Base-by-base conservation (phyloP, 2,113 vertebrate species). In the Brachypodius melanocephalos region DNA sequence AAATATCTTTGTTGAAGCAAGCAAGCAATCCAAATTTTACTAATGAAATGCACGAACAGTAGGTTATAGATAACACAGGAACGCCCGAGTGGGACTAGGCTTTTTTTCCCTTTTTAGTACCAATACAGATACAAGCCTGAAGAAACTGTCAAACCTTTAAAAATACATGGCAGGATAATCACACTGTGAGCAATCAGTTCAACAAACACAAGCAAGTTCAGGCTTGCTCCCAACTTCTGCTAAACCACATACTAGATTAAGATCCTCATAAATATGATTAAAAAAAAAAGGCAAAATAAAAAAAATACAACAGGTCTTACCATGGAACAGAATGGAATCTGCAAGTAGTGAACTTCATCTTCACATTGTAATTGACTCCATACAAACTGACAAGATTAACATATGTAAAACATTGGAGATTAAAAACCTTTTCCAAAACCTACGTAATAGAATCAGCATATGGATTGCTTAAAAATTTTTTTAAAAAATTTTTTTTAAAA, bases 161-260 rank as follows among this genome's bases (percentile, higher is more conserved):
- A 78, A 74, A 13, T 8, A 16, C 5, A 22, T 14, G 13, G 48
- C 22, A 86, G 78, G 48, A 59, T 42, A 89, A 72, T 36, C 66
- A 58, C 34, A 55, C 49, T 69, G 48, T 11, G 69, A 90, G 65
- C 71, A 85, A 73, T n/a, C n/a, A 62, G n/a, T 66, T 79, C n/a
- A 66, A 49, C 58, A 85, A 66, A 62, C 18, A 67, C 8, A 40
- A 80, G 28, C 89, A 96, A 73, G 92, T 61, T 79, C 54, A 85
- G 73, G 40, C 89, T 62, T 88, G 92, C 17, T 84, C 57, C 14
- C 52, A 65, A 22, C 57, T 80, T 86, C 78, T 79, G 38, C 61
- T 90, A 76, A 91, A 73, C 19, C 22, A 91, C 34, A 6, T 1
- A n/a, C 8, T 45, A 68, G 31, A 80, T 40, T 43, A 74, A 79